Evolutionary conservation across 2,888 invertebrate species (phyloP), one percentile per base, ranked within the genome.

Genomic region (Dastarcus helophoroides): DNA sequence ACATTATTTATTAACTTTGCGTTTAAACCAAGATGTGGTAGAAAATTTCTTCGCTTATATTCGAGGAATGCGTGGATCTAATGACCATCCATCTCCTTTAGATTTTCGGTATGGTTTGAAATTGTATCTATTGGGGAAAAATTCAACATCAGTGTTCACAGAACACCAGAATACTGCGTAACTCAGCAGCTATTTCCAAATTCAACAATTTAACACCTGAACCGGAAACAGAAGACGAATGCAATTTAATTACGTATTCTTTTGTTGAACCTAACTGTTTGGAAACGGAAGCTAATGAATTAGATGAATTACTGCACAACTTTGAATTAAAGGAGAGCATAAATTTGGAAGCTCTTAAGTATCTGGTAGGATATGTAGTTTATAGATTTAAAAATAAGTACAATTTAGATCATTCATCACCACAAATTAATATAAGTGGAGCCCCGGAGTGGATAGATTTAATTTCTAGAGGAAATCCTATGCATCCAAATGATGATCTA

Each of bases 21-120:
- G 38, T 10, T 17, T 44, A 13, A 43, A 43, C 24, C 39, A 44
- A 25, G 44, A 44, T 26, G 26, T 45, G 2, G 7, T 46, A 1
- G 44, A 45, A 38, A 46, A 43, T 26, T 46, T 46, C 26, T 47
- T 49, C 36, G 36, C 45, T 4, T 47, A 47, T 32, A 41, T 50
- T 10, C 30, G 46, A 17, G 44, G 33, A 5, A 43, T 47, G 40
- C 48, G 47, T 12, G 44, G 37, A 4, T 24, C 36, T 8, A 40
- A 49, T 34, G 43, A 46, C 29, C 44, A 49, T 26, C 47, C 45
- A 13, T 29, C 35, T 9, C 38, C 43, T 5, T 17, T 46, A n/a
- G 38, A 49, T 21, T 31, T 48, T 14, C 34, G 32, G 22, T 39
- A 46, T 29, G 10, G 46, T 5, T 14, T 49, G 22, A 16, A 35